Base-by-base conservation (phyloP, 2,797 vertebrate genomes). In the Ctenopoma kingsleyae region DNA sequence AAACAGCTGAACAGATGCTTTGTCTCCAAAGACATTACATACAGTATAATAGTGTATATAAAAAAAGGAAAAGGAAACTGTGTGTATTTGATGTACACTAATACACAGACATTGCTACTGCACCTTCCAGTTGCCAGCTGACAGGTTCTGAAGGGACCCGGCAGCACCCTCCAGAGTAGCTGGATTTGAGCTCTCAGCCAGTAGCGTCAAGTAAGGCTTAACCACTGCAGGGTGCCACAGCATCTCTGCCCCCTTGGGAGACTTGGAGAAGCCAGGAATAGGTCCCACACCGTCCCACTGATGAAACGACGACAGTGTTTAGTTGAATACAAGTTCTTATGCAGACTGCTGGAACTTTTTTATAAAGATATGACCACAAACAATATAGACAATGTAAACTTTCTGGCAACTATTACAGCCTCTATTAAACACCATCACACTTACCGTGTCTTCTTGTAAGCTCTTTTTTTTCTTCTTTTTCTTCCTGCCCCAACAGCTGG, bases 51-150 rank as follows among this genome's bases (percentile, higher is more conserved):
- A 58, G 41, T 8, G 43, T 20, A 10, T 17, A 43, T 35, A 46
- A 27, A 71, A 46, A 25, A 25, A 27, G 25, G 52, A 5, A 48
- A 44, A 10, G 9, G 15, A 52, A 5, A 30, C 22, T 8, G 8
- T 32, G 38, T 32, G 38, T 15, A 6, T 61, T 20, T 38, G 8
- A 35, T 38, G 52, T 11, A 43, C n/a, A 19, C 4, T n/a, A 20
- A 66, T 5, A 15, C 46, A 55, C 2, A 61, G 53, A 68, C 10
- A 32, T 5, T 19, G 22, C n/a, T 82, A 94, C 2, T 6, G 32
- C 92, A 99, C 98, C 97, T 99, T 99, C 98, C 98, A 99, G 91
- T 98, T 98, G 56, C 98, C 97, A 0, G 98, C 97, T 46, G 98
- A 98, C 66, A 99, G 96, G 80, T 99, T 99, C 93, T 99, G 98